Evolutionary conservation across 2,113 vertebrate species (phyloP), one percentile per base, ranked within the genome.

Genomic region (Etheostoma spectabile): DNA sequence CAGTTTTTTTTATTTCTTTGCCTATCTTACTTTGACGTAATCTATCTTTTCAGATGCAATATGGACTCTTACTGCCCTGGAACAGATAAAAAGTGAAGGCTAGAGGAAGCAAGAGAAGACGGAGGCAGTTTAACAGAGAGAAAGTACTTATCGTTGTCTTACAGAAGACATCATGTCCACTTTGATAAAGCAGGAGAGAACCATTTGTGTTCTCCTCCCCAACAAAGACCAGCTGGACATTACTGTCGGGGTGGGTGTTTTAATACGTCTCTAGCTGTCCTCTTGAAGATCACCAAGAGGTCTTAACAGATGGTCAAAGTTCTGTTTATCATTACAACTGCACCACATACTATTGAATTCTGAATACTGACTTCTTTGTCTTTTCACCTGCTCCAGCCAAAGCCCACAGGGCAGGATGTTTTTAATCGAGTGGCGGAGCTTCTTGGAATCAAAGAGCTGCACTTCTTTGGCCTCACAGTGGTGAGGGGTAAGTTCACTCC

Each of bases 401-500:
- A 96, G 94, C 95, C 96, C 79, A 96, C 96, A 0, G 97, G 96
- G 22, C 96, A 96, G 61, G 96, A 97, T 82, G 96, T 98, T 82
- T 96, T 97, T 80, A 93, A 93, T 73, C 93, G 90, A 69, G 95
- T 96, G 65, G 96, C 95, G 10, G 95, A 96, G 74, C 72, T 88
- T 83, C 90, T 96, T 55, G 93, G 95, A 90, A 93, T 98, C 86
- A 95, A 95, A 89, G 96, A 97, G 66, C 90, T 96, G 76, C 95
- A 95, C 92, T 96, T 97, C 88, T 99, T 99, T 78, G 97, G 97
- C 82, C 94, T 99, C 83, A 97, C 97, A 21, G 91, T 98, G 82
- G 93, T 98, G 78, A 96, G 94, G 89, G 95, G 97, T 98, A 93
- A 96, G 96, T 62, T 71, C 57, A 45, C 48, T 74, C 38, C 22